Evolutionary conservation across 2,113 vertebrate species (phyloP).

Genomic region (Lagenorhynchus albirostris): DNA sequence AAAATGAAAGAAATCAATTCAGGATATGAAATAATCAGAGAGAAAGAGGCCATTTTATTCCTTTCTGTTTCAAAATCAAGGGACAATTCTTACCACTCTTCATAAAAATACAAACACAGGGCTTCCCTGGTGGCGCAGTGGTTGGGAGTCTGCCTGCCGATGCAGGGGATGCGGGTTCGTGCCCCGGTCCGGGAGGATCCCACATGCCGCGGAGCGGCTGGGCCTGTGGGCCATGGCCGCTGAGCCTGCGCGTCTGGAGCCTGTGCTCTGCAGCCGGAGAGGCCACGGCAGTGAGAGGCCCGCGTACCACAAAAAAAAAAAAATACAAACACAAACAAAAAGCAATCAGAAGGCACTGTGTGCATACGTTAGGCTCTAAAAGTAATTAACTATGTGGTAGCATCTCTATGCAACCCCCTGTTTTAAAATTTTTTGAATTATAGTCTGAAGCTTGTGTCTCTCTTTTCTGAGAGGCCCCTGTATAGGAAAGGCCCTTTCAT

Average conservation of each 20-base stretch:
- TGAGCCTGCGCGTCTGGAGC: no score
- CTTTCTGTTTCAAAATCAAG: neutral
- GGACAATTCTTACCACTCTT: neutral
- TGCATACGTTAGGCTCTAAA: neutral
- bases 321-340: neutral
- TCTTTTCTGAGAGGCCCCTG: neutral
- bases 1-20: neutral
- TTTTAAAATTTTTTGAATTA: constrained; percentile 30
- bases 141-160: no score
- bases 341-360: neutral
- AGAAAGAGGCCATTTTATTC: neutral
- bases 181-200: no score
- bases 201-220: no score
- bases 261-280: no score
- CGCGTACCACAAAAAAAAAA: neutral
- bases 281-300: no score
- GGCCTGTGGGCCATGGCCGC: no score
- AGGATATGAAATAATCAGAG: neutral
- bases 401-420: neutral
- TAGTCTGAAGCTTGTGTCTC: neutral
- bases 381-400: neutral
- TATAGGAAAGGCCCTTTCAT: neutral
- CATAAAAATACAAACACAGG: neutral
- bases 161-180: no score
- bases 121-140: no score